Evolutionary conservation across 1,140 invertebrate species (phyloP), one percentile per base, ranked within the genome.

Genomic region (Drosophila orena): DNA sequence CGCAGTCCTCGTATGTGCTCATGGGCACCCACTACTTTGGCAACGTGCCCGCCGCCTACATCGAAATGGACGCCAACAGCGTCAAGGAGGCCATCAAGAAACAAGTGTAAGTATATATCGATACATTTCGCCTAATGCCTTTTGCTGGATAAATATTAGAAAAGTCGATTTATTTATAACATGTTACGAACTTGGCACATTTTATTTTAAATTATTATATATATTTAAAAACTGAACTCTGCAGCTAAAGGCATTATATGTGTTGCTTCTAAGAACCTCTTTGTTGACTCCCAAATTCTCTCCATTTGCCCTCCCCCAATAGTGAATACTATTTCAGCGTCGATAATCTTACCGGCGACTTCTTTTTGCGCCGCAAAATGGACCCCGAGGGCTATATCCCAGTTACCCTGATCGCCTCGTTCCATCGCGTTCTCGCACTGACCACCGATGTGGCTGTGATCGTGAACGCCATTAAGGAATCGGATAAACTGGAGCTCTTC

Each of bases 281-380:
- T 30, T 15, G 12, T 47, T 54, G 20, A 62, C 46, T 50, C 43
- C 8, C 2, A 30, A 34, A n/a, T 17, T 22, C 17, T 22, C 43
- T 24, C 12, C 47, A 30, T 42, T 40, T 70, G 66, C 47, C 50
- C 54, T 34, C 47, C 50, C 54, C 37, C 37, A 30, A 37, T 43
- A 99, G 98, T 92, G 98, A 99, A 93, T 99, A 99, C 93, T 99
- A 99, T 94, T 99, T 99, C 93, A 99, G 98, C 91, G 96, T 97
- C 81, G 98, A 99, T 83, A 99, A 99, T 94, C 94, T 99, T 53
- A 95, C 97, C 78, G 96, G 97, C 83, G 99, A 99, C 92, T 98
- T 99, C 93, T 99, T 98, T 93, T 94, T 99, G 76, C 95, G 99
- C 56, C 95, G 98, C 66, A 98, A 98, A 94, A 99, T 99, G 99